These are phyloP conservation scores for Sebastes glaucus DNA, from an alignment of 2,797 vertebrate genomes.

Conservation along the genomic window DNA sequence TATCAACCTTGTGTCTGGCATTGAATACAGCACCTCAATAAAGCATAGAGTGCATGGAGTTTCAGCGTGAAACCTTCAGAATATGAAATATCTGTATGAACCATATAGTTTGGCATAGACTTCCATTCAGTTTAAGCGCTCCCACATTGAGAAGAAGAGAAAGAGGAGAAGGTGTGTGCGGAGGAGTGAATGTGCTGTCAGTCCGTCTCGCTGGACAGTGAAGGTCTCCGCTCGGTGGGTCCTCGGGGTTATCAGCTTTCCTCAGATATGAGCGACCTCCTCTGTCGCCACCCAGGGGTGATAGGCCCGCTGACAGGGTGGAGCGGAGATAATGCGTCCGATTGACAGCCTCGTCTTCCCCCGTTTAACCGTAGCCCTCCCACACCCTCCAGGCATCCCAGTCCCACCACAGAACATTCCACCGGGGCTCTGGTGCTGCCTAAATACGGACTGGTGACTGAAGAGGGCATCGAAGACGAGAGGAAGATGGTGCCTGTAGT, in stretches of 20 bases:
- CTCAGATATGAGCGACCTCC: slow-evolving; percentile 75
- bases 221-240: slow-evolving; percentile 49
- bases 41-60: background rate
- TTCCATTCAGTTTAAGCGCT: background rate
- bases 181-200: slow-evolving; percentile 25
- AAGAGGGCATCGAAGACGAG: slow-evolving; percentile 26
- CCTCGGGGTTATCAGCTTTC: slow-evolving; percentile 75
- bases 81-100: background rate
- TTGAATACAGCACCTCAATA: background rate
- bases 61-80: background rate
- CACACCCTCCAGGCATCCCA: slow-evolving; percentile 7
- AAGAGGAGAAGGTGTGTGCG: slow-evolving; percentile 20
- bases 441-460: slow-evolving; percentile 33
- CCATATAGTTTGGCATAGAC: background rate
- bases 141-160: background rate
- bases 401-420: slow-evolving; percentile 48
- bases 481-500: background rate
- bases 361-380: background rate
- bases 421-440: slow-evolving; percentile 11
- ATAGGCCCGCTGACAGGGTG: slow-evolving; percentile 69
- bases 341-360: slow-evolving; percentile 66
- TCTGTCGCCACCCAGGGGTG: slow-evolving; percentile 77
- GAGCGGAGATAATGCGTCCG: slow-evolving; percentile 73
- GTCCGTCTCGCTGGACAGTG: slow-evolving; percentile 31
- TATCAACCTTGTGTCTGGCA: too few species aligned